Evolutionary conservation across 92 coral and sea anemone genomes (phyloP).

Genomic region (Epizoanthus ramosus): DNA sequence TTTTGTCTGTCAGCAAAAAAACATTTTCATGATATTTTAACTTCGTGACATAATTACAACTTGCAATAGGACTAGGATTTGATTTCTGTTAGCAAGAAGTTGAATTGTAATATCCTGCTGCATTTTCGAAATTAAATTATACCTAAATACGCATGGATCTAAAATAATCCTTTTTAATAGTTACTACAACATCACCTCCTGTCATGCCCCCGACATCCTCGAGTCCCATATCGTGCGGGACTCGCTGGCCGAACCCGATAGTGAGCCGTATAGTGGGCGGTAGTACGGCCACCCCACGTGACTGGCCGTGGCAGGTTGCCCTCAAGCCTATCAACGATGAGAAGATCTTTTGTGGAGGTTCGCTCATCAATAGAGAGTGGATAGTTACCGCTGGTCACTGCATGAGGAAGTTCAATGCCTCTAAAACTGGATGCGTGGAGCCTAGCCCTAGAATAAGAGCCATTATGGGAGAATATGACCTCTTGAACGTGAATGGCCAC

Average conservation of each 20-base stretch:
- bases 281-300: constrained; percentile 43
- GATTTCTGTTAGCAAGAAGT: too few species aligned
- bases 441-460: constrained; percentile 52
- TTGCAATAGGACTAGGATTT: too few species aligned
- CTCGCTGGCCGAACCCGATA: constrained; percentile 5
- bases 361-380: constrained; percentile 77
- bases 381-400: constrained; percentile 90
- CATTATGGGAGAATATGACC: constrained; percentile 73
- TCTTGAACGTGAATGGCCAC: constrained; percentile 57
- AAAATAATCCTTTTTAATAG: not conserved
- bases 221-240: constrained; percentile 19
- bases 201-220: not conserved
- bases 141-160: too few species aligned
- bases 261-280: constrained; percentile 80
- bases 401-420: constrained; percentile 47
- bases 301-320: constrained; percentile 91
- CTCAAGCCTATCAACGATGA: constrained; percentile 56
- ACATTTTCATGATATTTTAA: too few species aligned
- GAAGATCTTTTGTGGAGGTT: constrained; percentile 74
- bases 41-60: too few species aligned
- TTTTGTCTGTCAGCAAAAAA: too few species aligned
- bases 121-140: too few species aligned
- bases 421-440: constrained; percentile 52
- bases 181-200: not conserved
- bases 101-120: too few species aligned